Evolutionary conservation across 2,113 vertebrate species (phyloP).

Genomic region (Myodes glareolus): DNA sequence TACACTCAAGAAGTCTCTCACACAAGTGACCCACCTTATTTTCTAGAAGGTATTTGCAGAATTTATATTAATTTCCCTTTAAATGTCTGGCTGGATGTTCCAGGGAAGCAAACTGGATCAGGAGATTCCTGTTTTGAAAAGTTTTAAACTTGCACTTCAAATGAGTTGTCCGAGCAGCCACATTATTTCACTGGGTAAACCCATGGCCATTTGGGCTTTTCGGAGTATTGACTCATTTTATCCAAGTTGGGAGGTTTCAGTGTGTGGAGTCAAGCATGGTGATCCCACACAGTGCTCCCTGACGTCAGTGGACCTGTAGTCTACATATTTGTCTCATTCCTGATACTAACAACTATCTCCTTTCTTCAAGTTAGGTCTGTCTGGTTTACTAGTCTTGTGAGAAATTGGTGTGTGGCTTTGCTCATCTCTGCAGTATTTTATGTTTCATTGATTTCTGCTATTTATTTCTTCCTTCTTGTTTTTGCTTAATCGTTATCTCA

Average conservation of each 20-base stretch:
- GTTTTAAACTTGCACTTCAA: not conserved
- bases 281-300: accelerated
- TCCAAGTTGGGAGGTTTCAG: not conserved
- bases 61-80: not conserved
- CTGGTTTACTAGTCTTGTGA: not conserved
- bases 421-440: not conserved
- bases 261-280: no score
- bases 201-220: not conserved
- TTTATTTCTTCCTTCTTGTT: not conserved
- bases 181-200: not conserved
- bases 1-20: not conserved
- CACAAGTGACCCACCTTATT: not conserved
- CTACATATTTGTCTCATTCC: not conserved
- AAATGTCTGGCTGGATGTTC: not conserved
- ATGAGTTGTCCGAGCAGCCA: not conserved
- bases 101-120: not conserved
- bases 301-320: not conserved
- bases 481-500: not conserved
- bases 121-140: not conserved
- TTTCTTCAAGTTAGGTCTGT: not conserved
- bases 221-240: not conserved
- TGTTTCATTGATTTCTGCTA: not conserved
- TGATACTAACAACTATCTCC: no score
- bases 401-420: not conserved
- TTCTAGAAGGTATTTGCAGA: not conserved